Base-by-base conservation (phyloP, 2,113 vertebrate genomes). In the Athene cunicularia region DNA sequence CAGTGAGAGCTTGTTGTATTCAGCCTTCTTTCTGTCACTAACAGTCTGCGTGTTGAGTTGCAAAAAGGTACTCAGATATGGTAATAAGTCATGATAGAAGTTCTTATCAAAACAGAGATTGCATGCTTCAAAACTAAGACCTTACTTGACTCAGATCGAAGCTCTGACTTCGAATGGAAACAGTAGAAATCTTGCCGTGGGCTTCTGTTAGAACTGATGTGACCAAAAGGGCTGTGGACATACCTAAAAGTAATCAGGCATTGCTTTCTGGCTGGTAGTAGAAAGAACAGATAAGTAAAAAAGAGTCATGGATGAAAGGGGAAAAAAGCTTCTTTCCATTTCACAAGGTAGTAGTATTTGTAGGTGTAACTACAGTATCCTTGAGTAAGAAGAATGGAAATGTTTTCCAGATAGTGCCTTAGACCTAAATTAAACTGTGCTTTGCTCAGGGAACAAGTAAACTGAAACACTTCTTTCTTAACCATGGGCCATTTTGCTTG, bases 371-470 rank as follows among this genome's bases (percentile, higher is more conserved):
- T 90, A 50, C 79, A 71, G 91, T 55, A 83, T 80, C 90, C 94
- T 72, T 93, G 93, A 95, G 94, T 95, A 97, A 96, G 84, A 96
- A 64, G 49, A 97, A 93, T 95, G 90, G 37, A 96, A 91, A 58
- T 53, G 32, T 92, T 88, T 80, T 88, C 82, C 64, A 89, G 62
- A 83, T 68, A 60, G 68, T 63, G 41, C 84, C 95, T 91, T 67
- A 80, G 76, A 39, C 45, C 83, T 94, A 87, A 92, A 83, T 88
- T 87, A 86, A 96, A 88, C 75, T 76, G 41, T 86, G 32, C 45
- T 88, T 84, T 80, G 58, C 64, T 19, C 26, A 55, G 62, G 80
- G 22, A 94, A 93, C 30, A 30, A 86, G 94, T 86, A 86, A 95
- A 91, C 75, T 68, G 88, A 93, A 94, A 33, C 63, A 53, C 64